These are phyloP conservation scores for Hemithea aestivaria DNA, from an alignment of 2,888 invertebrate genomes.

Conservation along the genomic window DNA sequence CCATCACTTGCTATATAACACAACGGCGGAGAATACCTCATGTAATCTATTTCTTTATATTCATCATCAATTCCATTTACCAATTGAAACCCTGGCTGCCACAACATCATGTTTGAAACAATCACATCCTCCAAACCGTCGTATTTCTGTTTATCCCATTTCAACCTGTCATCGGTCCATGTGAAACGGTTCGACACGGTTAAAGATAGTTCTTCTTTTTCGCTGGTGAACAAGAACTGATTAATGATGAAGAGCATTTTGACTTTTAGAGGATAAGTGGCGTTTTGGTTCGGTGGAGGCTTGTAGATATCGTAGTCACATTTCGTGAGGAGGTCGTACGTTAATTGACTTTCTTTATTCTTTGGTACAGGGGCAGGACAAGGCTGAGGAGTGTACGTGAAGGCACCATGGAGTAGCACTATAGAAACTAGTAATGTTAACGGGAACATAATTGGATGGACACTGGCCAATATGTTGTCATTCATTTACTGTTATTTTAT, in stretches of 20 bases:
- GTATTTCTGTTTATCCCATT: conserved; percentile 39
- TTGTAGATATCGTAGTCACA: neutral
- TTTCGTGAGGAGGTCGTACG: conserved; percentile 11
- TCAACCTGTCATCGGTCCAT: conserved; percentile 38
- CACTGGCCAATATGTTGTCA: no score
- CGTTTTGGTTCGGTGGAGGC: conserved; percentile 9
- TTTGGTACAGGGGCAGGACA: neutral
- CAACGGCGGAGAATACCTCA: conserved; percentile 1
- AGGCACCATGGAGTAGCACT: no score
- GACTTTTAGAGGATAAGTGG: conserved; percentile 18
- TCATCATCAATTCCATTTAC: conserved; percentile 26
- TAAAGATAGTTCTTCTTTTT: conserved; percentile 30
- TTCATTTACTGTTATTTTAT: no score
- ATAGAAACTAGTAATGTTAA: no score
- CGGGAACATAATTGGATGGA: no score
- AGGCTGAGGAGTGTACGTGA: no score
- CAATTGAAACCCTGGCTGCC: conserved; percentile 34
- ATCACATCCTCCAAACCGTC: conserved; percentile 25
- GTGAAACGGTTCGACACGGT: conserved; percentile 24
- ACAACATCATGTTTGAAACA: conserved; percentile 14
- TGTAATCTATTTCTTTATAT: neutral
- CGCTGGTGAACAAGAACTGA: conserved; percentile 33
- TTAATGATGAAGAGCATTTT: conserved; percentile 30
- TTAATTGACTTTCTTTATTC: conserved; percentile 28
- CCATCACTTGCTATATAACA: conserved; percentile 23